These are phyloP conservation scores for Drosophila colorata DNA, from an alignment of 2,888 invertebrate genomes.

Conservation along the genomic window DNA sequence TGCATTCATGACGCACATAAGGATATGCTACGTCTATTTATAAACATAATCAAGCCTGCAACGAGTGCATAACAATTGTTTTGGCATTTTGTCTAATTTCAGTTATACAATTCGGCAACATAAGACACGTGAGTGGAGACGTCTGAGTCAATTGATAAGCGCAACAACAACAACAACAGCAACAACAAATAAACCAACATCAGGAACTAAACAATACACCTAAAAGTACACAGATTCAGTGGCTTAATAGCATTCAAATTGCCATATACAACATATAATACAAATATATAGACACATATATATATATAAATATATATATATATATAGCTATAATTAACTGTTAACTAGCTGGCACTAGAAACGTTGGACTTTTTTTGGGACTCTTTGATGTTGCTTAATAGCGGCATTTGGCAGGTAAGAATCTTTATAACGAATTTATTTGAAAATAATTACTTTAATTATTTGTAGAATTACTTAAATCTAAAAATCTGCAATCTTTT, in stretches of 20 bases:
- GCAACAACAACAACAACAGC: conserved; percentile 4
- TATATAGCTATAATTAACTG: conserved; percentile 22
- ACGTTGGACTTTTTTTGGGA: conserved; percentile 25
- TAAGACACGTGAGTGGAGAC: conserved; percentile 56
- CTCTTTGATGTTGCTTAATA: conserved; percentile 36
- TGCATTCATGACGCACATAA: conserved; percentile 41
- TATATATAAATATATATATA: conserved; percentile 3
- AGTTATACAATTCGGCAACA: conserved; percentile 63
- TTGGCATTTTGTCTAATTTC: conserved; percentile 55
- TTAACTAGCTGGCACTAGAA: conserved; percentile 34
- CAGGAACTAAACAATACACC: conserved; percentile 34
- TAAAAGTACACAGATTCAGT: conserved; percentile 33
- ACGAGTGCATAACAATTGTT: conserved; percentile 21
- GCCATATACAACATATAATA: conserved; percentile 38
- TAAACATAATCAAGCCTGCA: not conserved
- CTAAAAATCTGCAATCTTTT: too few relatives aligned
- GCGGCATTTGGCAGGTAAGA: conserved; percentile 44
- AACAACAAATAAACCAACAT: conserved; percentile 10
- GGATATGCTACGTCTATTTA: not conserved
- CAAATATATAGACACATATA: conserved; percentile 2
- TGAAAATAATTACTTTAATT: not conserved
- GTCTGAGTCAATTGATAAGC: conserved; percentile 34
- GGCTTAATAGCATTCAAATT: conserved; percentile 34
- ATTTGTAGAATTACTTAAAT: not conserved
- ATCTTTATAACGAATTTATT: not conserved